phyloP scores from a whole-genome alignment of 2,797 vertebrate species.

The Caiman crocodilus region DNA sequence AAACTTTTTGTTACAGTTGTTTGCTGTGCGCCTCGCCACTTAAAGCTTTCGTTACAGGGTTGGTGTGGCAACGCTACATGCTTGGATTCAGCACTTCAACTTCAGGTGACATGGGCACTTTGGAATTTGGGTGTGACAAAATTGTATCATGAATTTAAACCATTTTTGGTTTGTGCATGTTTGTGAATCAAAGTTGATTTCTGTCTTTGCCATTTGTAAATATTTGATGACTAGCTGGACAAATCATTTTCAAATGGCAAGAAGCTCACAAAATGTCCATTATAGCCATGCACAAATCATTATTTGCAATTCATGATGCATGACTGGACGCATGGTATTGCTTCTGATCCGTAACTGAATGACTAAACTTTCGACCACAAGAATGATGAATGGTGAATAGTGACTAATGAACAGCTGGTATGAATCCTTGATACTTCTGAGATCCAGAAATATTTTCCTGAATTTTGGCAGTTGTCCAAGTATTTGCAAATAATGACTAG shows the following conservation, averaged over 20 bases:
- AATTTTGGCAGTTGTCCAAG: slow-evolving; percentile 65
- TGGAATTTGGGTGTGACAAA: too few species aligned
- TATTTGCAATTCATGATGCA: not conserved
- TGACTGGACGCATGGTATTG: not conserved
- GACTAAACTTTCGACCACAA: not conserved
- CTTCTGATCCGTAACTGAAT: slow-evolving; percentile 42
- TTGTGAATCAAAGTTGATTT: not conserved
- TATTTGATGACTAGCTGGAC: slow-evolving; percentile 1
- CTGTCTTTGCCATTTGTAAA: not conserved
- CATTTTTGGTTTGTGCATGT: not conserved
- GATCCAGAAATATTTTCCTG: slow-evolving; percentile 70
- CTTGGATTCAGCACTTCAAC: too few species aligned
- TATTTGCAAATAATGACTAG: slow-evolving; percentile 62
- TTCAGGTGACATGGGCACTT: too few species aligned
- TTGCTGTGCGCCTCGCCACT: too few species aligned
- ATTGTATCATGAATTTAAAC: slow-evolving; percentile 13
- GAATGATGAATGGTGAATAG: slow-evolving; percentile 45
- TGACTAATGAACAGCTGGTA: slow-evolving; percentile 74
- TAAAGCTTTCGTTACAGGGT: too few species aligned
- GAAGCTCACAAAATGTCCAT: not conserved
- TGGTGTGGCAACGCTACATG: too few species aligned
- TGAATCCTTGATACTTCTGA: slow-evolving; percentile 67
- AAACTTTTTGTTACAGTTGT: too few species aligned
- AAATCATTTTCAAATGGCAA: not conserved
- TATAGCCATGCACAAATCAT: not conserved